Evolutionary conservation across 64 coral and sea anemone species (phyloP), one percentile per base, ranked within the genome.

Genomic region (Orbicella faveolata): DNA sequence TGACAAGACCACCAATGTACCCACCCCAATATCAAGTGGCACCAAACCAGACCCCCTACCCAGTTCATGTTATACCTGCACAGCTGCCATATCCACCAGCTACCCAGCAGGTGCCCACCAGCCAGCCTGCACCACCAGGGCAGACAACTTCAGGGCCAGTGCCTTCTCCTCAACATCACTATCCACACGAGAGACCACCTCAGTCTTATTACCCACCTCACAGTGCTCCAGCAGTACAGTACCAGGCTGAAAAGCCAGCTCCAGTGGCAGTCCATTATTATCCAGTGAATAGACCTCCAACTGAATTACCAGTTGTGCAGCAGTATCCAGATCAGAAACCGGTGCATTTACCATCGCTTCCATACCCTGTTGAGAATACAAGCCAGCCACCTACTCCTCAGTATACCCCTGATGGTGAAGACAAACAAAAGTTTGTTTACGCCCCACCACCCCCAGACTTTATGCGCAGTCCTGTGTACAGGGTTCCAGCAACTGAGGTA

Each of bases 401-500:
- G 52, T 92, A 87, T 63, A 92, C 75, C 52, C 90, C 82, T 51
- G 84, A 87, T 36, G 77, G 75, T 14, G 80, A 87, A 66, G 83
- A 92, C 1, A 36, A 79, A 59, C 83, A 70, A 18, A 88, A 80
- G 33, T 92, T 92, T 79, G 63, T 92, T 41, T 92, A 92, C 12
- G 77, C 90, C 14, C 66, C 83, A 52, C 83, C 90, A 4, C 90
- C 90, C 72, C 59, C 90, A 77, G 83, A 92, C 25, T 92, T 92
- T 54, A 76, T 91, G 73, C 67, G 21, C 76, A 92, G 90, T 59
- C 90, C 90, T 72, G 90, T 92, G 67, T 92, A 92, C 53, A 79
- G 90, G 70, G 90, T 92, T 20, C 90, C 90, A 79, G 77, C 20
- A 16, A 92, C 63, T 34, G 84, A 87, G 18, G 62, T 63, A 57